Evolutionary conservation across 2,888 invertebrate genomes (phyloP).

Genomic region (Frankliniella fusca): DNA sequence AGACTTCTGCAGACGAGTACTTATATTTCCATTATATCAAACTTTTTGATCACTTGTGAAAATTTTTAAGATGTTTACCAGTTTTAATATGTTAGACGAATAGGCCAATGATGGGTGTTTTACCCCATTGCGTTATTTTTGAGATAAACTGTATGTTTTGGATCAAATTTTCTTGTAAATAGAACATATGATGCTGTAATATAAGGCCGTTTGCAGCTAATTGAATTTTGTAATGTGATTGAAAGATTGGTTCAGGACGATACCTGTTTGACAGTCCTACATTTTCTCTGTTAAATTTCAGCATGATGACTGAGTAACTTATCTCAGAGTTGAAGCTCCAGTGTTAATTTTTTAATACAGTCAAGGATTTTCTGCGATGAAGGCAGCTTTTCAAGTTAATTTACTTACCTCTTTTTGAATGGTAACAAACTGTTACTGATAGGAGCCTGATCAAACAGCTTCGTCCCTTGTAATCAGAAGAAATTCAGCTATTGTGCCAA

Average conservation of each 20-base stretch:
- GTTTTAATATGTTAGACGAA: not conserved
- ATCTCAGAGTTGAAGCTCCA: not conserved
- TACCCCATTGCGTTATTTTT: not conserved
- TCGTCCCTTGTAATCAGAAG: not conserved
- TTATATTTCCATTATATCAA: not conserved
- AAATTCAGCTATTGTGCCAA: constrained; percentile 25
- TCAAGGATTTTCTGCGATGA: not conserved
- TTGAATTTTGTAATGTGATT: not conserved
- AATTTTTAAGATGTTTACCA: not conserved
- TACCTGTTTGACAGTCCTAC: not conserved
- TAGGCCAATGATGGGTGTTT: not conserved
- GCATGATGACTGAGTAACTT: not conserved
- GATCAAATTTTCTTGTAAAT: not conserved
- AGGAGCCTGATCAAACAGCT: not conserved
- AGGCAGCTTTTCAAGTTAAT: not conserved
- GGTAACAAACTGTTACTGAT: not conserved
- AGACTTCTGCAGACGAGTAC: constrained; percentile 10
- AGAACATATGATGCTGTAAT: not conserved
- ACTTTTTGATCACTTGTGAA: not conserved
- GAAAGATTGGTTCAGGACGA: not conserved
- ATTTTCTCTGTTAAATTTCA: not conserved
- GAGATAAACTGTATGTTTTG: constrained; percentile 11
- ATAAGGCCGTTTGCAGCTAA: not conserved
- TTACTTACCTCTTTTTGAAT: not conserved
- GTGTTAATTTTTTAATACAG: not conserved